Percentiles rank a stretch among this genome's conserved stretches.
These are phyloP conservation scores for Monopis laevigella DNA, from an alignment of 2,888 invertebrate species.

Conservation along the genomic window DNA sequence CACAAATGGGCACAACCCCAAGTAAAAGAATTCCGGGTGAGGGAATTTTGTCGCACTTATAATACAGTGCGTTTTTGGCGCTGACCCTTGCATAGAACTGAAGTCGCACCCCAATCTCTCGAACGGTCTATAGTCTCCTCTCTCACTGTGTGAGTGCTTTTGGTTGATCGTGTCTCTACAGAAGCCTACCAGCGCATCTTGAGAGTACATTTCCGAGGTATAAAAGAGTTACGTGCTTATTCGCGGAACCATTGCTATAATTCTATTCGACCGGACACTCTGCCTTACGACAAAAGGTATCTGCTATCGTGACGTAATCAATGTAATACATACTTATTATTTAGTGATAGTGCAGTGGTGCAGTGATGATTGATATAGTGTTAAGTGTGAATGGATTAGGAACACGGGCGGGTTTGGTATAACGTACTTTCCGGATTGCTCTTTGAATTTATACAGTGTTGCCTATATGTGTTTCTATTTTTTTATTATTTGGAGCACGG, in stretches of 20 bases:
- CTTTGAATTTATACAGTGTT: too few relatives aligned
- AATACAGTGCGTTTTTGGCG: too few relatives aligned
- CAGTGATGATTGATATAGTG: too few relatives aligned
- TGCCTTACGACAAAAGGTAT: constrained; percentile 21
- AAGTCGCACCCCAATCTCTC: constrained; percentile 32
- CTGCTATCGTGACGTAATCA: constrained; percentile 2
- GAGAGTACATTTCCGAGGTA: constrained; percentile 60
- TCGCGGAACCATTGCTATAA: constrained; percentile 54
- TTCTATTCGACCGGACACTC: constrained; percentile 33
- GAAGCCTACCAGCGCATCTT: constrained; percentile 45
- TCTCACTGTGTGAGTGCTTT: constrained; percentile 35
- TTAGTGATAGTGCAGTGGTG: background rate
- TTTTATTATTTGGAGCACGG: too few relatives aligned
- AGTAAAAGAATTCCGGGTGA: too few relatives aligned
- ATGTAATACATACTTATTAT: constrained; percentile 15
- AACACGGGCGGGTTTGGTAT: too few relatives aligned
- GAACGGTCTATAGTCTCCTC: constrained; percentile 24
- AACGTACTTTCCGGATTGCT: too few relatives aligned
- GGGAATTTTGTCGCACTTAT: too few relatives aligned
- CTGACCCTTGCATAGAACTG: background rate
- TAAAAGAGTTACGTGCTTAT: constrained; percentile 55
- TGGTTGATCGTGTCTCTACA: constrained; percentile 31
- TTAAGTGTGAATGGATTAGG: too few relatives aligned
- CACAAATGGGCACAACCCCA: too few relatives aligned
- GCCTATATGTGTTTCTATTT: too few relatives aligned